Evolutionary conservation across 2,888 invertebrate genomes (phyloP).

Genomic region (Hirtodrosophila histrioides): DNA sequence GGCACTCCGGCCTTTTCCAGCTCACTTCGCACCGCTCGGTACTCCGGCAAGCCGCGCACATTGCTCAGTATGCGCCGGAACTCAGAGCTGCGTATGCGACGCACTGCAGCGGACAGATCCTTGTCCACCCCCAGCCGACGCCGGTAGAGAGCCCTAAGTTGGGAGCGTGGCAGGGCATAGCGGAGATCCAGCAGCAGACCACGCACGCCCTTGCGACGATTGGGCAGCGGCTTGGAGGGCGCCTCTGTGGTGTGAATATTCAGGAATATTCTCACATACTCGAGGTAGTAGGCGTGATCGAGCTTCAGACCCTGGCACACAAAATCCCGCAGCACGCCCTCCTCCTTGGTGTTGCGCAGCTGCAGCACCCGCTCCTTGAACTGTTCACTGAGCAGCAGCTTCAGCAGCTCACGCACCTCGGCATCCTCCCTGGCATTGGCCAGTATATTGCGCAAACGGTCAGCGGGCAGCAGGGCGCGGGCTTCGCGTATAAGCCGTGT

Average conservation of each 20-base stretch:
- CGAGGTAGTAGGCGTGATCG: constrained; percentile 52
- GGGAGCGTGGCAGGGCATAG: constrained; percentile 58
- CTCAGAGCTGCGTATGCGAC: constrained; percentile 58
- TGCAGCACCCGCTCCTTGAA: constrained; percentile 37
- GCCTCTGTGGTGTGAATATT: constrained; percentile 22
- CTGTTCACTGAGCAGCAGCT: constrained; percentile 46
- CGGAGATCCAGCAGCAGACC: constrained; percentile 68
- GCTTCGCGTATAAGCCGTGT: constrained; percentile 61
- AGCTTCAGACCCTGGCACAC: constrained; percentile 64
- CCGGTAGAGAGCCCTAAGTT: constrained; percentile 57
- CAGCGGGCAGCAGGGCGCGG: constrained; percentile 57
- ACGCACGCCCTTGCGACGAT: constrained; percentile 64
- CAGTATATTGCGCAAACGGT: constrained; percentile 58
- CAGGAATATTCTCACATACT: constrained; percentile 43
- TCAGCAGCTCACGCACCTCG: constrained; percentile 55
- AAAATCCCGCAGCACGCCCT: constrained; percentile 53
- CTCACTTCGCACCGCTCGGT: constrained; percentile 37
- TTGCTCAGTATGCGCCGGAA: constrained; percentile 60
- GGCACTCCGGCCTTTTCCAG: constrained; percentile 62
- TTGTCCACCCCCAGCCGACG: constrained; percentile 51
- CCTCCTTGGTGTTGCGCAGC: constrained; percentile 51
- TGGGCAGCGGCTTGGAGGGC: constrained; percentile 24
- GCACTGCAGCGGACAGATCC: constrained; percentile 59
- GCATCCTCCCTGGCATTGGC: constrained; percentile 62
- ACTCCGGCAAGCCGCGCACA: constrained; percentile 52